Base-by-base conservation (phyloP, 2,113 vertebrate genomes). In the Microcebus murinus region DNA sequence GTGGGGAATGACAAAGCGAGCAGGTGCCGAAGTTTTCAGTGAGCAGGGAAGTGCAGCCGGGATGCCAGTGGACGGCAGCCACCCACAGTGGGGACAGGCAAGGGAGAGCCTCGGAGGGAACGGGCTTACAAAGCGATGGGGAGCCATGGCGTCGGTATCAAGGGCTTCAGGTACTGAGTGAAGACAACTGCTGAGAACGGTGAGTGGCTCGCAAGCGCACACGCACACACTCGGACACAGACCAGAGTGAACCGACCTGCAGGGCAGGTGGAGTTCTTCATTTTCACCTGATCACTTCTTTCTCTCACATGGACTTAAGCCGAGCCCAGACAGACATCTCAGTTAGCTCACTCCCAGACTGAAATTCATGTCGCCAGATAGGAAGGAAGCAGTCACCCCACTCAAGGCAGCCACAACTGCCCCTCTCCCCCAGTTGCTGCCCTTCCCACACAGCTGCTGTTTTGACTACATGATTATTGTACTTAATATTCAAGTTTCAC, bases 401-500 rank as follows among this genome's bases (percentile, higher is more conserved):
- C 82, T 57, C 97, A 77, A 70, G 52, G 63, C 89, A 93, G 67
- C 61, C 45, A n/a, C n/a, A 6, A 74, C 18, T 48, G 63, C 95
- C 87, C 21, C 48, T 50, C 34, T 70, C 31, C 59, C 36, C 67
- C 2, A 27, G 14, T 23, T 45, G 65, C 34, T 31, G 31, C 25
- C 79, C 96, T 94, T 94, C 18, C 80, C 50, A 20, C 34, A 1
- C 0, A 97, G 92, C 80, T 90, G 93, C 77, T 74, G 55, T 96
- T 96, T 77, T 83, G 39, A 86, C 96, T 97, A 89, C 67, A 48
- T 90, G 73, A 96, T 97, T 89, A 92, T 88, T 85, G 36, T 5
- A 61, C 59, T 98, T 97, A 98, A 96, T 97, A 98, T 97, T 98
- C 98, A 98, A 87, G 55, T 85, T 96, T 90, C 93, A 88, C 67